Conservation (phyloP, 2,888 invertebrate genomes). For the Netelia inedita region DNA sequence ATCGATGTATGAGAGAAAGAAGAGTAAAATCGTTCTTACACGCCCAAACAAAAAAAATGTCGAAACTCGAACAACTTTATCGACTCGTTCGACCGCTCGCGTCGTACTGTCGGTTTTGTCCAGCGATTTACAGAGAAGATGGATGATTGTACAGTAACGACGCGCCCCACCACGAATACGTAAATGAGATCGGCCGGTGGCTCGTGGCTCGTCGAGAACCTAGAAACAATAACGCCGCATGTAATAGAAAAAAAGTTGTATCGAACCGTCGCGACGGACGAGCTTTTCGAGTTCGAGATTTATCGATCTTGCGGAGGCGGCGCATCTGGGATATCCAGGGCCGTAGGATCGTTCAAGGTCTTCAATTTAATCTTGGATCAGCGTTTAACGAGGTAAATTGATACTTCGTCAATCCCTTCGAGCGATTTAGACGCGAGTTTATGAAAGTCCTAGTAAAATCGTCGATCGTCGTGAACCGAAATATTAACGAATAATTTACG, state of each 20-base stretch:
- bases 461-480: too few relatives aligned
- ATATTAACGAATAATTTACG: too few relatives aligned
- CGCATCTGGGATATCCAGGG: conserved; percentile 37
- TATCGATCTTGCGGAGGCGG: conserved; percentile 61
- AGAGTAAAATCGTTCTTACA: neutral
- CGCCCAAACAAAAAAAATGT: conserved; percentile 10
- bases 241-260: conserved; percentile 33
- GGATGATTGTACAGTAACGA: neutral
- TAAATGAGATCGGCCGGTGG: conserved; percentile 22
- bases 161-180: neutral
- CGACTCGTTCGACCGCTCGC: conserved; percentile 20
- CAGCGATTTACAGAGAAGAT: neutral
- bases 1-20: neutral
- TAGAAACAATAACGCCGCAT: conserved; percentile 1
- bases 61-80: conserved; percentile 24
- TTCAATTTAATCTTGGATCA: neutral
- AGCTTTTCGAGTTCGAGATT: conserved; percentile 62
- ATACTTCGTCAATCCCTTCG: too few relatives aligned
- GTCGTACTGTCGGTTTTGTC: conserved; percentile 37
- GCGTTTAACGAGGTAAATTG: neutral
- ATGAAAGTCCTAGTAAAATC: too few relatives aligned
- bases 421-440: too few relatives aligned
- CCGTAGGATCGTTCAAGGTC: conserved; percentile 33
- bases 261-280: conserved; percentile 25
- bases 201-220: neutral